Evolutionary conservation across 2,888 invertebrate species (phyloP), one percentile per base, ranked within the genome.

Genomic region (Drosophila pseudotalamancana): DNA sequence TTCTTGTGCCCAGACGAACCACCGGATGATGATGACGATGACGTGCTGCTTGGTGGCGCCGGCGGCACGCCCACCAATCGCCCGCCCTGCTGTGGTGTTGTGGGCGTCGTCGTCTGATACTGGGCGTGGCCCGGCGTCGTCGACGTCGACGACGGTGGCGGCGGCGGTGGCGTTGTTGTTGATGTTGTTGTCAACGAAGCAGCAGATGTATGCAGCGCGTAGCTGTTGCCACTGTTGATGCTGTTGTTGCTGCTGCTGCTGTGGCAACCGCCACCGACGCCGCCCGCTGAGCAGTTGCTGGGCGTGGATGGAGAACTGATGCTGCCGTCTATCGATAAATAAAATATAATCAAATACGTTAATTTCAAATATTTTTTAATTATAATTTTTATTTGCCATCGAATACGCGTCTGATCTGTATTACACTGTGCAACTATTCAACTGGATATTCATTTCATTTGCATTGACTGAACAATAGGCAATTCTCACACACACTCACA

Each of bases 1-100:
- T 95, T 95, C 90, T 96, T 96, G 90, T 95, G 95, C 59, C 95
- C 95, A 74, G 91, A 91, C 32, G 90, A 87, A 0, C 80, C 72
- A 3, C 40, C 40, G 5, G 40, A 42, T 4, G 54, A 54, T 11
- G 59, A 31, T 9, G 48, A 48, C 5, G 53, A 39, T 11, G 50
- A 8, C 6, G 27, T n/a, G 21, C 51, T 35, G 34, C 56, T 69
- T 1, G 83, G 83, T n/a, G 86, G 86, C 34, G 77, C 83, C 16
- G 82, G 86, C 25, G 75, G 81, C 18, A 69, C 77, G 53, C 64
- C 19, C 25, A 61, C 62, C 0, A 12, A 12, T 1, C 37, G 43
- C 6, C 63, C 45, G 21, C 50, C 32, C 27, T 55, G 27, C 37
- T 62, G 48, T 32, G 55, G 37, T 37, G 67, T 31, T 43, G 77